Evolutionary conservation across 2,797 vertebrate genomes (phyloP), one percentile per base, ranked within the genome.

Genomic region (Cygnus olor): DNA sequence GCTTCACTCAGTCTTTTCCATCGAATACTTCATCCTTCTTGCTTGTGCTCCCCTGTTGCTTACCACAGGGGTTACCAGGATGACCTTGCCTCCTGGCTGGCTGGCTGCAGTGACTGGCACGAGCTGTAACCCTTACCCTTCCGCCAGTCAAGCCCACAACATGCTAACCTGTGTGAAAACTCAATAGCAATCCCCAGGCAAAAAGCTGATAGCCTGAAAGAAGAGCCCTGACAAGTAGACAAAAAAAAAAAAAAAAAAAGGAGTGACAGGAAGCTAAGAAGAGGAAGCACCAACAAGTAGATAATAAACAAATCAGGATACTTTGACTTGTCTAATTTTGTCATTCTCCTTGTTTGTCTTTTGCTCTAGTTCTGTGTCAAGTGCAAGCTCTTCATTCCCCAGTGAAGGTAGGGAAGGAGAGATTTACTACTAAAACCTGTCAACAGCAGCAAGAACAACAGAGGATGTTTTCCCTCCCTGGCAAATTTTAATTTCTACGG

Each of bases 311-410:
- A 77, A 84, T 42, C 40, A 58, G n/a, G 14, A 32, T 80, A 54
- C 69, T 95, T 91, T 89, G 78, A 80, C 54, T 77, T 85, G 71
- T 90, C 85, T 94, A 73, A 89, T 94, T 93, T 87, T 85, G 57
- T 87, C 81, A 83, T 80, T 88, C 53, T 76, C 10, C 56, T 89
- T 85, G 40, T 87, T 90, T 73, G 40, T 89, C 74, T 93, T 86
- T 82, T 83, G 28, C 51, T 76, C 28, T 84, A 65, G 42, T 27
- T 82, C 56, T 70, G 17, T 53, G 60, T 87, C 60, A 86, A 90
- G 30, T 57, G n/a, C 36, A 92, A 68, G 53, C 7, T 93, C 90
- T 91, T 88, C n/a, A 61, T 80, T 94, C 68, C 66, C 53, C 51
- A 53, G 32, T 71, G 64, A 82, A 86, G 25, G 57, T 6, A 85